A percentile compares a stretch with the other conserved stretches of the same genome.
phyloP scores from a whole-genome alignment of 2,888 invertebrate genomes.

The Allygus modestus region DNA sequence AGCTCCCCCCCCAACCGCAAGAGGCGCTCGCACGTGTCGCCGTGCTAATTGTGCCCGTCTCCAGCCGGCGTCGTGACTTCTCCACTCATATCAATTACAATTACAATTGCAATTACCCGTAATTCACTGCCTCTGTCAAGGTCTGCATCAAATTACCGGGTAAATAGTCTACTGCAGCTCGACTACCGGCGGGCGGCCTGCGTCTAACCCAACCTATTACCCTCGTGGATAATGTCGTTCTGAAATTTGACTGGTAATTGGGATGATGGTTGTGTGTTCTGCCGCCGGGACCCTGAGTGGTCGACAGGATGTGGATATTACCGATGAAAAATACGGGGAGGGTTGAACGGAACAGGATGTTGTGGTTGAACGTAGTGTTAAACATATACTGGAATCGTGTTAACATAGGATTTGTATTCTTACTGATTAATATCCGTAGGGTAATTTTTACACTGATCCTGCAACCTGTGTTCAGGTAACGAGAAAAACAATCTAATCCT shows the following conservation, averaged over 20 bases:
- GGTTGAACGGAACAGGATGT: too few relatives aligned
- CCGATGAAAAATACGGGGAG: too few relatives aligned
- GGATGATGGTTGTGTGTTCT: constrained; percentile 20
- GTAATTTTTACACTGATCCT: too few relatives aligned
- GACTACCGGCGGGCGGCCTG: constrained; percentile 7
- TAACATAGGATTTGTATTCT: too few relatives aligned
- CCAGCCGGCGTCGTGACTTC: constrained; percentile 45
- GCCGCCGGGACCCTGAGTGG: constrained; percentile 1
- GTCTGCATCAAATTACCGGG: constrained; percentile 56
- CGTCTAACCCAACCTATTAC: constrained; percentile 13
- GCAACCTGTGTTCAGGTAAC: too few relatives aligned
- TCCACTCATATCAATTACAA: constrained; percentile 58
- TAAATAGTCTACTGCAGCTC: constrained; percentile 44
- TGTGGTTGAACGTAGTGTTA: too few relatives aligned
- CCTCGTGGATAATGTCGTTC: constrained; percentile 33
- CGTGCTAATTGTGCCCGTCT: constrained; percentile 18
- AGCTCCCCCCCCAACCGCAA: background rate
- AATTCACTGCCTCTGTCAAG: constrained; percentile 59
- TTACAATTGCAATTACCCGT: constrained; percentile 56
- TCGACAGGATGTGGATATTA: background rate
- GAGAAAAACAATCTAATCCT: too few relatives aligned
- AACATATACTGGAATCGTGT: too few relatives aligned
- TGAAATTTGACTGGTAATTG: constrained; percentile 53
- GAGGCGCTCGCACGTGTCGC: constrained; percentile 29
- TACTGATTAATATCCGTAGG: too few relatives aligned